A percentile compares a stretch with the other conserved stretches of the same genome.
These are phyloP conservation scores for Sebastes iracundus DNA, from an alignment of 2,797 vertebrate genomes.

Conservation along the genomic window DNA sequence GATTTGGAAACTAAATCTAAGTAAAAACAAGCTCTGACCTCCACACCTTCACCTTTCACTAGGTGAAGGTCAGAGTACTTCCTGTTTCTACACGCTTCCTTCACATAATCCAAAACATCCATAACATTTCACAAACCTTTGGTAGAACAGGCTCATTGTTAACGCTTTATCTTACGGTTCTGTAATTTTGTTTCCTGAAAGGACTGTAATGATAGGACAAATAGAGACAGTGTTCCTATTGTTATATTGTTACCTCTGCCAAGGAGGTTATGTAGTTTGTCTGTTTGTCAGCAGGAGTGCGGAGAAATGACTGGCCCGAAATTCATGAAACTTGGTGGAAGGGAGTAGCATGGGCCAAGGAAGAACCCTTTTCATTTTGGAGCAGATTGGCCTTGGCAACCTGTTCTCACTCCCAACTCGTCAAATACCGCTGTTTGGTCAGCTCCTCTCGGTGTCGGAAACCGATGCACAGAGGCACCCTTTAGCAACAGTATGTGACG, in stretches of 20 bases:
- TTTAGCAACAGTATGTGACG: too few relatives aligned
- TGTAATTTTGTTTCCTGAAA: not conserved
- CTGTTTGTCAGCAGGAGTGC: not conserved
- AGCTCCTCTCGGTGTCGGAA: too few relatives aligned
- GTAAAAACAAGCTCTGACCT: not conserved
- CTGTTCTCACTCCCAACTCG: too few relatives aligned
- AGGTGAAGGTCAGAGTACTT: not conserved
- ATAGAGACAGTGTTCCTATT: not conserved
- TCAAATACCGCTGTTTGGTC: too few relatives aligned
- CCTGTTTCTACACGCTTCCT: not conserved
- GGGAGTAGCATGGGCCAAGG: not conserved
- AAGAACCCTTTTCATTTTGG: not conserved
- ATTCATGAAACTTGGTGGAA: not conserved
- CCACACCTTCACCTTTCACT: not conserved
- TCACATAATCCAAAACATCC: not conserved
- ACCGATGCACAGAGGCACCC: too few relatives aligned
- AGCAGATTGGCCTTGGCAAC: too few relatives aligned
- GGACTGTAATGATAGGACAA: not conserved
- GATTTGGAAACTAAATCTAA: not conserved
- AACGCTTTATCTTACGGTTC: not conserved
- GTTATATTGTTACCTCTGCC: not conserved
- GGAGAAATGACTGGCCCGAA: not conserved
- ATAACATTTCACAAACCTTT: not conserved
- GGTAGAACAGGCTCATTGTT: not conserved
- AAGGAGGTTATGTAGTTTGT: not conserved